A percentile compares a stretch with the other conserved stretches of the same genome.
phyloP scores from a whole-genome alignment of 2,888 invertebrate species.

The Hofmannophila pseudospretella region DNA sequence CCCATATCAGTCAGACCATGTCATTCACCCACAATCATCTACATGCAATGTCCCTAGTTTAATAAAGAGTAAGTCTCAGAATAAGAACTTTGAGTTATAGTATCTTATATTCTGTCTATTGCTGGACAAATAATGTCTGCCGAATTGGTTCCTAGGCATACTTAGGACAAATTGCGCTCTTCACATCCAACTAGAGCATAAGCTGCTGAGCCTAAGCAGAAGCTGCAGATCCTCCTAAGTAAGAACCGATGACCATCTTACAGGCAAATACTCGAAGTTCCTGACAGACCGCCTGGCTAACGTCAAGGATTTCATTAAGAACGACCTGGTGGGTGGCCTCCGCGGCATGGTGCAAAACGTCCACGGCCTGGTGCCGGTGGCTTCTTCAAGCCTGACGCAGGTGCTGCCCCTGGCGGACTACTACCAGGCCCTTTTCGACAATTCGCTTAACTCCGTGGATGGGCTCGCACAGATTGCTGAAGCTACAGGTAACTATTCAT shows the following conservation, averaged over 20 bases:
- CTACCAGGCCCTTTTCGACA: constrained; percentile 53
- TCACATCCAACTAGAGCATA: too few relatives aligned
- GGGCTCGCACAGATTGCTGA: constrained; percentile 78
- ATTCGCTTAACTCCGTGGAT: constrained; percentile 47
- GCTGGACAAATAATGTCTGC: too few relatives aligned
- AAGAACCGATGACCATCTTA: constrained; percentile 4
- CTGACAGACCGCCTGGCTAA: constrained; percentile 41
- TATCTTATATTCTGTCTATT: too few relatives aligned
- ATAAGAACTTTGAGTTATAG: too few relatives aligned
- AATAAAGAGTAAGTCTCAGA: too few relatives aligned
- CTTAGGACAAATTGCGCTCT: too few relatives aligned
- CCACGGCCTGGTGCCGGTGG: constrained; percentile 45
- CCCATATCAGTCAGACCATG: too few relatives aligned
- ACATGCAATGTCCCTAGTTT: too few relatives aligned
- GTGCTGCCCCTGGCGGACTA: constrained; percentile 51
- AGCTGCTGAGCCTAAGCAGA: too few relatives aligned
- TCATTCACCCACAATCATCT: too few relatives aligned
- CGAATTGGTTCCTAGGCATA: too few relatives aligned
- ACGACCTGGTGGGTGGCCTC: constrained; percentile 58
- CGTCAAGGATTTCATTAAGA: constrained; percentile 61
- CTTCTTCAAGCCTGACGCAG: constrained; percentile 25
- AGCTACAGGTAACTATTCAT: constrained; percentile 65
- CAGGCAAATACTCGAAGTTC: constrained; percentile 60
- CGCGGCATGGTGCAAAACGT: constrained; percentile 45
- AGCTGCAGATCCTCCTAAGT: too few relatives aligned